A percentile compares a stretch with the other conserved stretches of the same genome.
phyloP scores from a whole-genome alignment of 2,113 vertebrate genomes.

The Phycodurus eques region DNA sequence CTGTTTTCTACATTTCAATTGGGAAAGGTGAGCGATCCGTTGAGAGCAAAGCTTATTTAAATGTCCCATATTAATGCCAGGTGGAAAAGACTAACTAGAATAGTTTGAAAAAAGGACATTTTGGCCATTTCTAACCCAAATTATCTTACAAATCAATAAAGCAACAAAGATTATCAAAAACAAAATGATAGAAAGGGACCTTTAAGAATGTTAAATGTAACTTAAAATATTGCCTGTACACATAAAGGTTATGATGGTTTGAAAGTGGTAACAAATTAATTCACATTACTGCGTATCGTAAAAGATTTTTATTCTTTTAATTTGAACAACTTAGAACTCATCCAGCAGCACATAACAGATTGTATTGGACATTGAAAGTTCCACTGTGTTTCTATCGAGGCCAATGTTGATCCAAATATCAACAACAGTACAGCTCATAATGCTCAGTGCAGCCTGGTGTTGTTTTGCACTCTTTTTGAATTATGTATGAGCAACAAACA shows the following conservation, averaged over 20 bases:
- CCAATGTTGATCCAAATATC: slow-evolving; percentile 17
- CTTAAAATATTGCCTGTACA: background rate
- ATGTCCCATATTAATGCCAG: no score
- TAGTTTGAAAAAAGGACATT: no score
- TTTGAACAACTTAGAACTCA: slow-evolving; percentile 24
- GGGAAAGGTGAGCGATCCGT: no score
- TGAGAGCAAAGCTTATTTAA: no score
- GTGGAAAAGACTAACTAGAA: no score
- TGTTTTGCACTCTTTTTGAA: slow-evolving; percentile 58
- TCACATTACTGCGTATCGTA: background rate
- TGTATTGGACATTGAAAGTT: background rate
- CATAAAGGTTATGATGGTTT: background rate
- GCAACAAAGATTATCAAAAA: background rate
- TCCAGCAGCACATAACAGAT: slow-evolving; percentile 17
- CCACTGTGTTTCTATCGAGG: slow-evolving; percentile 36
- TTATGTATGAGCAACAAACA: slow-evolving; percentile 58
- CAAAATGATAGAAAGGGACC: no score
- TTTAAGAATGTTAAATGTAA: background rate
- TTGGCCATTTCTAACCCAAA: no score
- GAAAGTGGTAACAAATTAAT: background rate
- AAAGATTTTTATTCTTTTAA: background rate
- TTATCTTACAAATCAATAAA: no score
- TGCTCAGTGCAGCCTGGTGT: slow-evolving; percentile 40
- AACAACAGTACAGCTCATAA: slow-evolving; percentile 35
- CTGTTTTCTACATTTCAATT: no score